Evolutionary conservation across 1,140 invertebrate genomes (phyloP), one percentile per base, ranked within the genome.

Genomic region (Brachionus manjavacas): DNA sequence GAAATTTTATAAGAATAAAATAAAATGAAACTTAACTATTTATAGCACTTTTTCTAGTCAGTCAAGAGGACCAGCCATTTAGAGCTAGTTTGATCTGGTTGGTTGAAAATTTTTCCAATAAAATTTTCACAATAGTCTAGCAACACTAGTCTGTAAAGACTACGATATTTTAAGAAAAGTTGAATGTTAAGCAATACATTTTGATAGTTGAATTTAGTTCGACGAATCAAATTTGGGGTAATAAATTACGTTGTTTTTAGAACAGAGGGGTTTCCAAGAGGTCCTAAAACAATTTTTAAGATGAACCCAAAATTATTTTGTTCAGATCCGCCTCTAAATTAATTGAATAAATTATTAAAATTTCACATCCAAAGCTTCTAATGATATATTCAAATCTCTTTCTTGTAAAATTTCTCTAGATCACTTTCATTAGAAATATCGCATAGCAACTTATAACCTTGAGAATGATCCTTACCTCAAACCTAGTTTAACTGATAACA

Each of bases 161-260:
- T 41, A 20, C 2, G 4, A 16, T 16, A 2, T 35, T 35, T 35
- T 35, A 35, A 2, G 31, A 35, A 35, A 35, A 7, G 14, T 72
- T 20, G 20, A 72, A 72, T 72, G 68, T 72, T 72, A 72, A 72
- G 68, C 68, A 72, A 72, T 72, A 72, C 35, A 72, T 72, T 72
- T 43, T 20, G 14, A 6, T 35, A 23, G 68, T 41, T 20, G 31
- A 72, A 16, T 16, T 41, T 41, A 11, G 68, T 41, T 72, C 0
- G 23, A 41, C 68, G 28, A 72, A 72, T 72, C 31, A 72, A 72
- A 72, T 35, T 16, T 11, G 2, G n/a, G 35, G 0, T 35, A 72
- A 72, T 72, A 72, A 72, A 72, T 72, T 72, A 72, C 68, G 68
- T 31, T 39, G 6, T 3, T 68, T 68, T 68, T 3, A 68, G n/a